These are phyloP conservation scores for Tamandua tetradactyla DNA, from an alignment of 2,797 vertebrate species.

Conservation along the genomic window DNA sequence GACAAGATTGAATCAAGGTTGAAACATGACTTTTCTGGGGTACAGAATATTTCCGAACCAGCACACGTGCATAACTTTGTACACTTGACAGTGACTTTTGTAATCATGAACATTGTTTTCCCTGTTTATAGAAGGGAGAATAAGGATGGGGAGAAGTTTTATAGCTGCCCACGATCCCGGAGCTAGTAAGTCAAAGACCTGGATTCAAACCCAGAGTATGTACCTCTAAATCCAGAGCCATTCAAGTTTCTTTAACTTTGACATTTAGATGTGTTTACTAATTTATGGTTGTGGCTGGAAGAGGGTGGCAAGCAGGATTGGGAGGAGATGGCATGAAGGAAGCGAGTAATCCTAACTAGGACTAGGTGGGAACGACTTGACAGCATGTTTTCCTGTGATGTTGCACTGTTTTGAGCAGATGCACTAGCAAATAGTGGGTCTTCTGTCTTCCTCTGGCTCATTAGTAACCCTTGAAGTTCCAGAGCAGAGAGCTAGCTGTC, in stretches of 20 bases:
- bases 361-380: neutral
- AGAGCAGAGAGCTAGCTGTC: neutral
- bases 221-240: neutral
- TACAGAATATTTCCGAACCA: no score
- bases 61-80: neutral
- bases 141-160: neutral
- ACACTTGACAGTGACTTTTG: neutral
- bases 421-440: neutral
- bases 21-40: no score
- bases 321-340: neutral
- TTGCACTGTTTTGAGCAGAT: neutral
- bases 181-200: neutral
- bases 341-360: neutral
- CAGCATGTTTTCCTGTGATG: neutral
- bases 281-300: neutral
- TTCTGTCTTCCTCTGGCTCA: neutral
- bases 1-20: no score
- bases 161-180: neutral
- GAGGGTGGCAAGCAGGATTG: neutral
- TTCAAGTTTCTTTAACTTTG: neutral
- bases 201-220: neutral
- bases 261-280: neutral
- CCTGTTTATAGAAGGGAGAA: slow-evolving; percentile 36
- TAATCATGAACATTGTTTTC: neutral
- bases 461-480: neutral